Evolutionary conservation across 2,797 vertebrate species (phyloP).

Genomic region (Acrossocheilus wenchowensis): DNA sequence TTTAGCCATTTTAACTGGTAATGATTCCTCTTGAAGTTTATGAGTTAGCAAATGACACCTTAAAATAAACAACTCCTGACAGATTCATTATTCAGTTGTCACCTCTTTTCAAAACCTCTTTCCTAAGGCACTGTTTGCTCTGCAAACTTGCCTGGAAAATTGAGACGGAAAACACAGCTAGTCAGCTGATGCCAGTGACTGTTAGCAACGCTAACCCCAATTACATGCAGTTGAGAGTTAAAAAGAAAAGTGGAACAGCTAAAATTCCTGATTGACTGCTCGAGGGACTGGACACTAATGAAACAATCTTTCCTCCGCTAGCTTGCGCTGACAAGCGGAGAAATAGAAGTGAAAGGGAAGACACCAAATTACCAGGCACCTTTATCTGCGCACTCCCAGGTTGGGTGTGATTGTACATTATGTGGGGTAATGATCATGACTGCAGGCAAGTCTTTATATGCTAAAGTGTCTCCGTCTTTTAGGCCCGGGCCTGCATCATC

Average conservation of each 20-base stretch:
- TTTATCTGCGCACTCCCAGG: conserved; percentile 52
- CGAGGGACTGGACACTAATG: conserved; percentile 51
- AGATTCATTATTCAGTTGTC: conserved; percentile 34
- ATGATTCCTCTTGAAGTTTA: neutral
- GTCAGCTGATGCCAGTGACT: neutral
- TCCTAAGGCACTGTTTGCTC: conserved; percentile 22
- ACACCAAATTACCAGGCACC: conserved; percentile 36
- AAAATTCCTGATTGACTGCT: conserved; percentile 47
- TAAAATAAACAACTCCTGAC: conserved; percentile 37
- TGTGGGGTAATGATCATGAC: conserved; percentile 45
- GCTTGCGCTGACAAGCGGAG: conserved; percentile 39
- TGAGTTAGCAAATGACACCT: neutral
- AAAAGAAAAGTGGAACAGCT: conserved; percentile 30
- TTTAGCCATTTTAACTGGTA: conserved; percentile 21
- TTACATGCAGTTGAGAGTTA: conserved; percentile 43
- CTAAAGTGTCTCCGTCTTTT: conserved; percentile 45
- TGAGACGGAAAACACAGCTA: neutral
- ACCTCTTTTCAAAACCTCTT: neutral
- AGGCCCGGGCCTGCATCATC: neutral
- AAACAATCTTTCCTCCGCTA: conserved; percentile 50
- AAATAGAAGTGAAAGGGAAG: conserved; percentile 46
- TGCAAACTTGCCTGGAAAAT: neutral
- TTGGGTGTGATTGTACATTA: conserved; percentile 48
- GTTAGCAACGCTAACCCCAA: conserved; percentile 32
- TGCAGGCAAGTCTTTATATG: conserved; percentile 51